phyloP scores from a whole-genome alignment of 2,113 vertebrate species.

The Glaucomys volans region DNA sequence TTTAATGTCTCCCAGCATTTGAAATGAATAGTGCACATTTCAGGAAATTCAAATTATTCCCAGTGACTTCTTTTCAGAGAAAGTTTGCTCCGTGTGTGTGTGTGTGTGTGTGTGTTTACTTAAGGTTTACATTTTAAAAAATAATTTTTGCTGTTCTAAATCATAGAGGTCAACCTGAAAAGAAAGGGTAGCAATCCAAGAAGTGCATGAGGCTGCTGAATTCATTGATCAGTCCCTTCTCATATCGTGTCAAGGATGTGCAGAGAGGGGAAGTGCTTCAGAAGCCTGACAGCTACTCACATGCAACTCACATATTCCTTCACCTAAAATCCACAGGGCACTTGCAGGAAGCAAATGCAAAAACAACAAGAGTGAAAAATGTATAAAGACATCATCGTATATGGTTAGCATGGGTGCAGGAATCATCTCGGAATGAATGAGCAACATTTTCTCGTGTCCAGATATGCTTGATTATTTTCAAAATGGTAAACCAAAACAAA shows the following conservation, averaged over 20 bases:
- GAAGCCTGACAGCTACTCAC: neutral
- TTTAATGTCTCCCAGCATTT: neutral
- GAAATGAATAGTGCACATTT: neutral
- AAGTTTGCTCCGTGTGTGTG: neutral
- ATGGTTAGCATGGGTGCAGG: slow-evolving; percentile 32
- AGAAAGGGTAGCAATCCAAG: neutral
- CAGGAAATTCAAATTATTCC: neutral
- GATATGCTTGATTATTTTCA: neutral
- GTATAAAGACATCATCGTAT: neutral
- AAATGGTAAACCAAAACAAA: slow-evolving; percentile 44
- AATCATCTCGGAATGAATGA: neutral
- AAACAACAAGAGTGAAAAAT: neutral
- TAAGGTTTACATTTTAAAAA: neutral
- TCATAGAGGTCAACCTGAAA: neutral
- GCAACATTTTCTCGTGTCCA: neutral
- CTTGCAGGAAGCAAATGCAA: slow-evolving; percentile 43
- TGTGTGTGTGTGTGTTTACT: neutral
- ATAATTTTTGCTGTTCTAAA: neutral
- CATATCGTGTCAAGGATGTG: neutral
- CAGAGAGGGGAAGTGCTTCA: slow-evolving; percentile 46
- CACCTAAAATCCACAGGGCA: slow-evolving; percentile 53
- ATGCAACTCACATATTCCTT: slow-evolving; percentile 14
- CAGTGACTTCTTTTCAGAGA: neutral
- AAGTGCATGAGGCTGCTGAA: neutral
- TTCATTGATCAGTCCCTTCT: slow-evolving; percentile 31